Conservation (phyloP, 2,888 invertebrate genomes). For the Aricia artaxerxes region DNA sequence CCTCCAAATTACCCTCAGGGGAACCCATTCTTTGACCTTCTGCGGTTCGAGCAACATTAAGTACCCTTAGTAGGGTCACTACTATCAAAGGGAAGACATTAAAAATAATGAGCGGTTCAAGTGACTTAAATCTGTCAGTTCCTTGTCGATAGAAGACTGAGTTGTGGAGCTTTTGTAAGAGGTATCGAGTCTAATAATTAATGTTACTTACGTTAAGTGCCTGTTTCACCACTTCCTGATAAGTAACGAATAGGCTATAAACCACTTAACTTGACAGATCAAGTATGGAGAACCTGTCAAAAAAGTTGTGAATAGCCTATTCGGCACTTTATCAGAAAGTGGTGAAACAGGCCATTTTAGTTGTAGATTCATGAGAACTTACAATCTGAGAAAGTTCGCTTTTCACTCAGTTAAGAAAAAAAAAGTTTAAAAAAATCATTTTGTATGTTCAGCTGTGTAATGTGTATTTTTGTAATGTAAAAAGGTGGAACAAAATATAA, state of each 20-base stretch:
- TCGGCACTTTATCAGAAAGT: no score
- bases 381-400: not conserved
- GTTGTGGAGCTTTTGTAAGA: not conserved
- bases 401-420: no score
- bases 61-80: constrained; percentile 18
- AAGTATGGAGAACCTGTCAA: no score
- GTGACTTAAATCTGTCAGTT: not conserved
- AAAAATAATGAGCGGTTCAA: constrained; percentile 14
- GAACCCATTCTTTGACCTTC: constrained; percentile 45
- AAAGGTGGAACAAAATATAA: no score
- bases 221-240: no score
- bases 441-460: no score
- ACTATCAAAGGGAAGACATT: constrained; percentile 19
- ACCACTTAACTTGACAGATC: no score
- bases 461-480: no score
- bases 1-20: constrained; percentile 59
- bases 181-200: not conserved
- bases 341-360: no score
- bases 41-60: constrained; percentile 24
- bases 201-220: not conserved
- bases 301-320: no score
- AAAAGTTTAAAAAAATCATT: no score
- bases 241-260: no score
- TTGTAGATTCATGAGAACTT: not conserved
- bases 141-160: not conserved